Conservation (phyloP, 2,888 invertebrate species). For the Drosophila mettleri region DNA sequence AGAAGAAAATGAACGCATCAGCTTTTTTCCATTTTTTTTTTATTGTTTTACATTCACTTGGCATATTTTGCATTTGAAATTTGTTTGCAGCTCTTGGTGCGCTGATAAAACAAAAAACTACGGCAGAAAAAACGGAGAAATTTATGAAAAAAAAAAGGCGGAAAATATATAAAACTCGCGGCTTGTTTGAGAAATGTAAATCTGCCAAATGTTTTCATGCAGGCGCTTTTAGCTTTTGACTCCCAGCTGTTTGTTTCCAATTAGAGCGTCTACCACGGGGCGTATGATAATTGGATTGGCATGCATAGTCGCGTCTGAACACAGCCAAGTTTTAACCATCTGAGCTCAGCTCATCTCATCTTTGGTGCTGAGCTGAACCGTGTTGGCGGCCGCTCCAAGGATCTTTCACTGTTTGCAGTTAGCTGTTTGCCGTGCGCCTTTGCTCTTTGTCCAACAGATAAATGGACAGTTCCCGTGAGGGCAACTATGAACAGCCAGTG, state of each 20-base stretch:
- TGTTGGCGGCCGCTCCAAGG: slow-evolving; percentile 47
- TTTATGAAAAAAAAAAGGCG: slow-evolving; percentile 35
- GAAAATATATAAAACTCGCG: slow-evolving; percentile 36
- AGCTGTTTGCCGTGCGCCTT: slow-evolving; percentile 41
- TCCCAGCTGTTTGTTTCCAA: slow-evolving; percentile 77
- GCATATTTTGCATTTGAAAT: slow-evolving; percentile 72
- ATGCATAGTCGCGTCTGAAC: slow-evolving; percentile 51
- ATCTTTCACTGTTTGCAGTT: slow-evolving; percentile 43
- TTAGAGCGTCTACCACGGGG: slow-evolving; percentile 68
- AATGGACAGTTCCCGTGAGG: slow-evolving; percentile 69
- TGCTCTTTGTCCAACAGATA: slow-evolving; percentile 65
- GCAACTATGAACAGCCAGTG: slow-evolving; percentile 9
- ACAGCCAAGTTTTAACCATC: neutral
- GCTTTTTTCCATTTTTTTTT: slow-evolving; percentile 1
- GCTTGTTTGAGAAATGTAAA: slow-evolving; percentile 71
- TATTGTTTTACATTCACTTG: slow-evolving; percentile 30
- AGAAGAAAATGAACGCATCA: slow-evolving; percentile 25
- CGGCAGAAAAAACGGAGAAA: slow-evolving; percentile 9
- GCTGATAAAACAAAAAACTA: slow-evolving; percentile 32
- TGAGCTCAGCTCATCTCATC: slow-evolving; percentile 1
- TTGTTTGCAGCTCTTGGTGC: slow-evolving; percentile 30
- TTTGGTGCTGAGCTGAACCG: slow-evolving; percentile 1
- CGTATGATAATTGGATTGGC: slow-evolving; percentile 79
- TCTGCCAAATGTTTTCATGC: slow-evolving; percentile 57
- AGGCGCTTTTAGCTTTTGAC: slow-evolving; percentile 64